Percentiles rank a stretch among this genome's conserved stretches.
Evolutionary conservation across 2,888 invertebrate species (phyloP).

Genomic region (Nemotelus pantherinus): DNA sequence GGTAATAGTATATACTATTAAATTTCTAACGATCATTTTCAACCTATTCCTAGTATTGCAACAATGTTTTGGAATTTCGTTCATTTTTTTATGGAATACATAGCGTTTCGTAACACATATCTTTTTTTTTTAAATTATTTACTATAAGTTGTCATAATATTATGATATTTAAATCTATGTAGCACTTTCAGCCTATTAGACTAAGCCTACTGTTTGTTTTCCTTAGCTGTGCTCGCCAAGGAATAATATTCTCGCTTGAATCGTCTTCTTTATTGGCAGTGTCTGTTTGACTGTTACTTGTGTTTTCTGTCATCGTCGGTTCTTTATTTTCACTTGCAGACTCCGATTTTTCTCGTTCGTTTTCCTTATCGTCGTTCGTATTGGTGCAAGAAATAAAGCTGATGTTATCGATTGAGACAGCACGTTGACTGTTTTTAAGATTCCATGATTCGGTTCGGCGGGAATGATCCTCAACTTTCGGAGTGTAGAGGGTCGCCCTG

Average conservation of each 20-base stretch:
- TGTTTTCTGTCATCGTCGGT: conserved; percentile 51
- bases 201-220: conserved; percentile 91
- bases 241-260: conserved; percentile 78
- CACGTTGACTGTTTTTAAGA: conserved; percentile 65
- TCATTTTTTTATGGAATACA: conserved; percentile 23
- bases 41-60: conserved; percentile 41
- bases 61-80: conserved; percentile 30
- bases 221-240: conserved; percentile 88
- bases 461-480: conserved; percentile 71
- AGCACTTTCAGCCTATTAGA: conserved; percentile 71
- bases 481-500: conserved; percentile 75
- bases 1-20: neutral
- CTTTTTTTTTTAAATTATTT: too few species aligned
- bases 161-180: conserved; percentile 5
- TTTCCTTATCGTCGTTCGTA: conserved; percentile 56
- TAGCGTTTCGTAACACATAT: neutral
- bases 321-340: conserved; percentile 52
- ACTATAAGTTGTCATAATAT: too few species aligned
- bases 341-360: conserved; percentile 53
- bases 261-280: conserved; percentile 66
- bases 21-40: conserved; percentile 11
- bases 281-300: conserved; percentile 51
- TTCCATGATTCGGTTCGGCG: conserved; percentile 66
- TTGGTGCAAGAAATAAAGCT: conserved; percentile 62
- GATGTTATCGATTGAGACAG: conserved; percentile 74